These are phyloP conservation scores for Chaetodon auriga DNA, from an alignment of 2,113 vertebrate genomes.

Conservation along the genomic window DNA sequence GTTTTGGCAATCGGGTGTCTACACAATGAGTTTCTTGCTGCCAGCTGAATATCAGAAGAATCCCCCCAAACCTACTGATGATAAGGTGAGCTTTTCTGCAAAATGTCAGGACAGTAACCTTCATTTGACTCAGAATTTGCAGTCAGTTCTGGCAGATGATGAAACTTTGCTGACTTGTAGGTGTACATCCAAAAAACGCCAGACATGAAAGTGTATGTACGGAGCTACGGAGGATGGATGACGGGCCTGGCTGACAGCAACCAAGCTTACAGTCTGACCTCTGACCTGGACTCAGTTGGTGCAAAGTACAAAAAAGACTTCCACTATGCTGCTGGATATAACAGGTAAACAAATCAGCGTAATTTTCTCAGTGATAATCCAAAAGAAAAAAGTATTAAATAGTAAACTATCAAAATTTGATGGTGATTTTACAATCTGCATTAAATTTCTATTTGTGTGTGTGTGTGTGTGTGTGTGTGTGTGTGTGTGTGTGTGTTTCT, in stretches of 20 bases:
- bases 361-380: background rate
- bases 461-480: constrained; percentile 37
- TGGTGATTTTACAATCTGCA: too few species aligned
- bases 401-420: background rate
- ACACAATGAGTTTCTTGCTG: constrained; percentile 80
- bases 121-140: background rate
- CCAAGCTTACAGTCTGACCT: constrained; percentile 3
- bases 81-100: constrained; percentile 49
- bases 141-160: background rate
- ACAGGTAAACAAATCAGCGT: constrained; percentile 75
- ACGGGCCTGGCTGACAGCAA: background rate
- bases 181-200: constrained; percentile 67
- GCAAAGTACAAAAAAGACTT: constrained; percentile 61
- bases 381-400: background rate
- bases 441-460: background rate
- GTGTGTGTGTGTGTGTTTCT: constrained; percentile 48
- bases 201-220: constrained; percentile 72
- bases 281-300: constrained; percentile 48
- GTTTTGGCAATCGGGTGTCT: constrained; percentile 26
- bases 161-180: constrained; percentile 57
- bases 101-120: background rate
- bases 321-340: constrained; percentile 75
- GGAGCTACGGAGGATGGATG: constrained; percentile 75
- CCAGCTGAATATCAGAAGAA: constrained; percentile 69
- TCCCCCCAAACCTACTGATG: constrained; percentile 72